These are phyloP conservation scores for Nannoperca obscura DNA, from an alignment of 2,797 vertebrate genomes.

Conservation along the genomic window DNA sequence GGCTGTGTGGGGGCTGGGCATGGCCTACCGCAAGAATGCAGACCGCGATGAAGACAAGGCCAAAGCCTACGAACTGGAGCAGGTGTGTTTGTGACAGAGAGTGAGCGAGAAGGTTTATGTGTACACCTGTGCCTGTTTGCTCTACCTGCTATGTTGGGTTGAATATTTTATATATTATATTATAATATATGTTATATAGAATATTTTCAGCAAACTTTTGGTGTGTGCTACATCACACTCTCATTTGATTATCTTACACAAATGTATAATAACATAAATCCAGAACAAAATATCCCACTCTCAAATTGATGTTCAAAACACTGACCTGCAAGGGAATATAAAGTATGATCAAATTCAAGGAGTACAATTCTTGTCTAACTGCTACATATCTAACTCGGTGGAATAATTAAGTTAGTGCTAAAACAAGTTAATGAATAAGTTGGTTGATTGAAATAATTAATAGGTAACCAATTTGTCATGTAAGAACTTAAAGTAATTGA, in stretches of 20 bases:
- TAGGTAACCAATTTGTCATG: no score
- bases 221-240: not conserved
- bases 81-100: constrained; percentile 84
- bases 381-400: no score
- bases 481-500: not conserved
- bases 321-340: not conserved
- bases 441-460: no score
- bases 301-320: not conserved
- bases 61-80: constrained; percentile 97
- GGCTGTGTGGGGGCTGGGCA: constrained; percentile 96
- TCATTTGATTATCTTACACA: not conserved
- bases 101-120: constrained; percentile 21
- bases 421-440: no score
- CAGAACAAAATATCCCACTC: not conserved
- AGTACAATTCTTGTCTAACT: not conserved
- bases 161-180: constrained; percentile 5
- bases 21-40: constrained; percentile 98
- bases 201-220: not conserved
- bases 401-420: no score
- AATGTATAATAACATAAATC: not conserved
- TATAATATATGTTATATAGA: no score
- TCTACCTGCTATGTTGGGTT: not conserved
- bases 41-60: constrained; percentile 98
- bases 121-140: constrained; percentile 31
- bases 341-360: not conserved